Base-by-base conservation (phyloP, 2,888 invertebrate species). In the Platycnemis pennipes region DNA sequence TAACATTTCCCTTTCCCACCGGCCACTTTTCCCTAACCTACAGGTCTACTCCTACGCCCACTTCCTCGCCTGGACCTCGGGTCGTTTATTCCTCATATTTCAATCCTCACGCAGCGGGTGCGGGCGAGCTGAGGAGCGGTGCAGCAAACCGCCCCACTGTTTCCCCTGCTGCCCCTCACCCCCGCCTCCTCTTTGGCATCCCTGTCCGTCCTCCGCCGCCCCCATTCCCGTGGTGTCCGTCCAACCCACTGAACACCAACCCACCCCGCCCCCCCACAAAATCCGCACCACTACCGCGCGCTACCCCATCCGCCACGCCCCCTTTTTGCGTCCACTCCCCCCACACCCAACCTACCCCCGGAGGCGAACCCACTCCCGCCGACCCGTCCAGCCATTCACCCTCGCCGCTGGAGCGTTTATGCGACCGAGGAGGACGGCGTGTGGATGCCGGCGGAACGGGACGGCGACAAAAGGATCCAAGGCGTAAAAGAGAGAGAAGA, bases 371-470 rank as follows among this genome's bases (percentile, higher is more conserved):
- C 88, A 19, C 49, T 44, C 7, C 16, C 49, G 49, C 49, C 22
- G 53, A 37, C 16, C 45, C 19, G 31, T 16, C 19, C 53, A 53
- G 31, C 42, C 37, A 49, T 89, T 53, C 89, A 89, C 56, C 56
- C 89, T 19, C 56, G 87, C 87, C n/a, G 56, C 89, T 42, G 56
- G 56, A 56, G 63, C 89, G 16, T 44, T 89, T 56, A 42, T 89
- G 56, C 19, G 42, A 77, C 31, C 3, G 37, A 37, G 1, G 37
- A 37, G 7, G 31, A 37, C 49, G 11, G 53, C 11, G 88, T 45
- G 77, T 31, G n/a, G 77, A 13, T n/a, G 77, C n/a, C n/a, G n/a
- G n/a, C n/a, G n/a, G n/a, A n/a, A n/a, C n/a, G n/a, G n/a, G n/a
- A n/a, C n/a, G n/a, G 49, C 49, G 49, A 49, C 2, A 37, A 77